Base-by-base conservation (phyloP, 2,888 invertebrate genomes). In the Cyclophora albipunctata region DNA sequence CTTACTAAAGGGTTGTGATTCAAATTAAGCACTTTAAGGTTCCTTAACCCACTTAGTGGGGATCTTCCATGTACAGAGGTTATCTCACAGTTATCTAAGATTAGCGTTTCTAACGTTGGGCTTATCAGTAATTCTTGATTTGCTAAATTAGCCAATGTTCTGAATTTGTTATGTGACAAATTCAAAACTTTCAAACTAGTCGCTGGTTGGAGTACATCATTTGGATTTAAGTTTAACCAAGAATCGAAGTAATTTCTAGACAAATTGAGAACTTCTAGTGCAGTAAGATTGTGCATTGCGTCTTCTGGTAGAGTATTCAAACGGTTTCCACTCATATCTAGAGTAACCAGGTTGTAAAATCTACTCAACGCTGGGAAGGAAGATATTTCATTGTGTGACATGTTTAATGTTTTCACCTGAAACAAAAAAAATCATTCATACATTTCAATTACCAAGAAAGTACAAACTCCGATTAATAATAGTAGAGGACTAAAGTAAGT, bases 391-490 rank as follows among this genome's bases (percentile, higher is more conserved):
- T 95, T 95, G 60, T 85, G 82, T 3, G 94, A 93, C 50, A 94
- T 72, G 67, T 94, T 93, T 56, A 95, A 75, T 34, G 84, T 85
- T 60, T 90, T 89, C 35, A 93, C 91, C 93, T 93, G 83, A 62
- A 86, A 86, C 64, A 45, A 5, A 34, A 34, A 45, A 34, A 45
- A 33, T 42, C 5, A 46, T 35, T 4, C 7, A 20, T 34, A 0
- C 40, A 49, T 2, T 33, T 40, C 7, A 43, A 46, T 20, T 33
- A 33, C 20, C 33, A 34, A 42, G 37, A 3, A 44, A 5, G 1
- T 33, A 45, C 35, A 34, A 6, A 45, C 33, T 7, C 5, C 46
- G 20, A 20, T 20, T 20, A 20, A 20, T 20, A 20, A 20, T 20
- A 20, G 20, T 20, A 20, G 20, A 20, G 20, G 1, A 20, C 20